Base-by-base conservation (phyloP, 2,888 invertebrate genomes). In the Pachydiplax longipennis region DNA sequence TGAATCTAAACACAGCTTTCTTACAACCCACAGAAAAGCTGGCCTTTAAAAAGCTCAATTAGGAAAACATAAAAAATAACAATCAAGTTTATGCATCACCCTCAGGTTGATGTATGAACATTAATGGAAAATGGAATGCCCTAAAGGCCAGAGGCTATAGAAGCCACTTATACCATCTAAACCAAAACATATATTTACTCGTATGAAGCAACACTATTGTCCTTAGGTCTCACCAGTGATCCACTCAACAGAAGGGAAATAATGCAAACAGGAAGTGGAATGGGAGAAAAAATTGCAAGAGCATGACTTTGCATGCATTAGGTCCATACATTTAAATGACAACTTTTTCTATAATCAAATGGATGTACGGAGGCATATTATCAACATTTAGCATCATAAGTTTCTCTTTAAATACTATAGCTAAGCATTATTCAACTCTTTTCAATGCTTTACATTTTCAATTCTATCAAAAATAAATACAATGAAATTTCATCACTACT, bases 171-270 rank as follows among this genome's bases (percentile, higher is more conserved):
- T 58, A 83, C 58, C 31, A 58, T 48, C 48, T 53, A 18, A 83
- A 25, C 31, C 83, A 65, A 65, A 65, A n/a, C n/a, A n/a, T 12
- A 6, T 65, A 53, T 83, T 83, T n/a, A n/a, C 53, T 2, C n/a
- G 25, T n/a, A n/a, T 22, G 8, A 44, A 44, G 44, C 44, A 44
- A 44, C 8, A 44, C 44, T 83, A 58, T 65, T n/a, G 58, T 58
- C 83, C 83, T 61, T 83, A 5, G 83, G 83, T 53, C 83, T 58
- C 83, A 58, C 83, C 53, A 58, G 83, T 58, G 58, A 58, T 83
- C 61, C 58, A 31, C 8, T 35, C 22, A 35, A 83, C 6, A 83
- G 4, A 53, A 83, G 48, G 35, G 44, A 44, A 44, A 44, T 0
- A 44, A 44, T 44, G 10, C 8, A 44, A 44, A 44, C 44, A 44